phyloP scores from a whole-genome alignment of 2,888 invertebrate species.

The Spilosoma lubricipeda region DNA sequence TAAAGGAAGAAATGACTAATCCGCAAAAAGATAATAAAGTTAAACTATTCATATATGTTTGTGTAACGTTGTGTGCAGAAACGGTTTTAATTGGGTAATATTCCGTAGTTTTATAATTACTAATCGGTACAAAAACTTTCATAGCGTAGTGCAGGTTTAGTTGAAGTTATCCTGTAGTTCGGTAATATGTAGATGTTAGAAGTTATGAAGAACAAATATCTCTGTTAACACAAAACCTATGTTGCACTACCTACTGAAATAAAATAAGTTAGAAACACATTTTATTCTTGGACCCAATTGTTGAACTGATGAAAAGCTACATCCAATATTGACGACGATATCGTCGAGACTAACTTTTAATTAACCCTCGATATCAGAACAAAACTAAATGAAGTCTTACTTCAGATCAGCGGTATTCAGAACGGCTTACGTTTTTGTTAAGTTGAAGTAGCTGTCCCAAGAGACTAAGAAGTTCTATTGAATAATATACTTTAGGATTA shows the following conservation, averaged over 20 bases:
- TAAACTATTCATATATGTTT: background rate
- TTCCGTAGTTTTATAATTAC: background rate
- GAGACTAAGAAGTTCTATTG: background rate
- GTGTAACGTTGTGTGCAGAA: background rate
- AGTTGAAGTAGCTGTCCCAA: background rate
- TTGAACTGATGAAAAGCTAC: background rate
- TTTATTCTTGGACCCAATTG: background rate
- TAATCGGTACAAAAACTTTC: background rate
- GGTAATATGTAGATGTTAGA: no score
- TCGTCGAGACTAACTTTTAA: background rate
- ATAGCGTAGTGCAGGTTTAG: background rate
- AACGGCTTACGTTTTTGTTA: background rate
- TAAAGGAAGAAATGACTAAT: background rate
- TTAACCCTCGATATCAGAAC: background rate
- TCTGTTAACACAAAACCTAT: background rate
- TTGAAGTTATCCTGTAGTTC: no score
- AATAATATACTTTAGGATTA: background rate
- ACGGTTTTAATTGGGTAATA: background rate
- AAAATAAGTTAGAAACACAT: background rate
- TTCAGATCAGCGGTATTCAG: background rate
- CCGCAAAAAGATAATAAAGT: background rate
- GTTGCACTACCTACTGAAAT: background rate
- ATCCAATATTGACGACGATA: background rate
- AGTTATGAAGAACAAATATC: background rate
- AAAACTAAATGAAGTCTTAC: background rate